These are phyloP conservation scores for Eptesicus fuscus DNA, from an alignment of 2,113 vertebrate genomes.

Conservation along the genomic window DNA sequence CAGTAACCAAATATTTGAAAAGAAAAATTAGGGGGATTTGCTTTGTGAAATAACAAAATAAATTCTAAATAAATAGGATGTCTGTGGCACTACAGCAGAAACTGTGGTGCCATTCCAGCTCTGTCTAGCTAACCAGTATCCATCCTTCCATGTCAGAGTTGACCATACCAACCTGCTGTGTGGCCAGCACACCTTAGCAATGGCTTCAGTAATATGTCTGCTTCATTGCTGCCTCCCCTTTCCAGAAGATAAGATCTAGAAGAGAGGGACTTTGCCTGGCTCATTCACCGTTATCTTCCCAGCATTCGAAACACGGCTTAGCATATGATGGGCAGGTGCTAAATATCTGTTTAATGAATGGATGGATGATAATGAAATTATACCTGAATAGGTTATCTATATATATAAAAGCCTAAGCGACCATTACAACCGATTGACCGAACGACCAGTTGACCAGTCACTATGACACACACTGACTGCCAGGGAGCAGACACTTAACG, in stretches of 20 bases:
- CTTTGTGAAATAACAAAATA: background rate
- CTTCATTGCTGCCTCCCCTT: background rate
- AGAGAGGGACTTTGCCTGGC: background rate
- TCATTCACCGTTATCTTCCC: background rate
- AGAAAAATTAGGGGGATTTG: background rate
- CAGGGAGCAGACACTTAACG: no score
- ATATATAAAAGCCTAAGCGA: no score
- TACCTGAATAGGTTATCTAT: no score
- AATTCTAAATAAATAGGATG: constrained; percentile 2
- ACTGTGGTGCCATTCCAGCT: background rate
- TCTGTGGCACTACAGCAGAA: background rate
- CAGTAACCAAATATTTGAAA: background rate
- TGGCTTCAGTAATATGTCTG: background rate
- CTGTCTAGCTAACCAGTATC: background rate
- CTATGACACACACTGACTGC: no score
- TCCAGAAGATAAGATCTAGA: background rate
- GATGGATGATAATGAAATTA: background rate
- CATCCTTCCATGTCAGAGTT: background rate
- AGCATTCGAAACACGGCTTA: background rate
- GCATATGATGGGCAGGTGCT: background rate
- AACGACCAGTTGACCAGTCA: no score
- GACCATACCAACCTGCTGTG: background rate
- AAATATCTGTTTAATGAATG: background rate
- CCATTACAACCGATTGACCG: no score
- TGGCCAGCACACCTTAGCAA: background rate